Percentiles rank a stretch among this genome's conserved stretches.
These are phyloP conservation scores for Metaphire vulgaris DNA, from an alignment of 1,140 invertebrate species.

Conservation along the genomic window DNA sequence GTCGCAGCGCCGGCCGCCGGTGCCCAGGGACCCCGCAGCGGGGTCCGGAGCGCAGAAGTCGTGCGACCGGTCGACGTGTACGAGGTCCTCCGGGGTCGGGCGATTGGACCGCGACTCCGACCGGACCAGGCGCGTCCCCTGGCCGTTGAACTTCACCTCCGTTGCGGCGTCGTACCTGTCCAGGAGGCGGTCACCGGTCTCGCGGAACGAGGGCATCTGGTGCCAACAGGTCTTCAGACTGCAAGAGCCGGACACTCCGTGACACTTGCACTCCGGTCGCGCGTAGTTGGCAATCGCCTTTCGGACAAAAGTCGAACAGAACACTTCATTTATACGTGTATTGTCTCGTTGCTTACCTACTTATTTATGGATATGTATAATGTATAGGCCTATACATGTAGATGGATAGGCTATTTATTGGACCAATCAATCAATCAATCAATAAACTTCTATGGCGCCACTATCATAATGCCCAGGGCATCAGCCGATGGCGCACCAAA, in stretches of 20 bases:
- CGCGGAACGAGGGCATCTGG: conserved; percentile 78
- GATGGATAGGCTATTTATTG: no score
- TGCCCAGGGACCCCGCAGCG: conserved; percentile 79
- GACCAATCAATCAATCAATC: no score
- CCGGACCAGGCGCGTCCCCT: conserved; percentile 47
- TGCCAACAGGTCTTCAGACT: conserved; percentile 90
- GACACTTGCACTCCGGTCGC: conserved; percentile 86
- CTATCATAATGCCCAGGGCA: no score
- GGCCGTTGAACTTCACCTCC: conserved; percentile 77
- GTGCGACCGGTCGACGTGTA: conserved; percentile 82
- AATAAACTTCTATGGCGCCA: no score
- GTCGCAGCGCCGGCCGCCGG: conserved; percentile 54
- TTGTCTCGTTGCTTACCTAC: no score
- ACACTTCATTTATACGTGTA: no score
- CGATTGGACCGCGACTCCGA: conserved; percentile 44
- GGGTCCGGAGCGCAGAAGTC: conserved; percentile 62
- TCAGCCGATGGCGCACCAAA: no score
- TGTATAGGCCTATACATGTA: no score
- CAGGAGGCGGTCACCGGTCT: conserved; percentile 79
- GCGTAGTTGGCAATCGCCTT: conserved; percentile 84
- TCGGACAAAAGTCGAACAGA: no score
- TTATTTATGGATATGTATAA: no score
- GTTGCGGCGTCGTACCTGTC: conserved; percentile 84
- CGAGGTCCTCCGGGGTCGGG: conserved; percentile 64
- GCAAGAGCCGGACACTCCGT: conserved; percentile 90